These are phyloP conservation scores for Meta bourneti DNA, from an alignment of 2,888 invertebrate species.

Conservation along the genomic window DNA sequence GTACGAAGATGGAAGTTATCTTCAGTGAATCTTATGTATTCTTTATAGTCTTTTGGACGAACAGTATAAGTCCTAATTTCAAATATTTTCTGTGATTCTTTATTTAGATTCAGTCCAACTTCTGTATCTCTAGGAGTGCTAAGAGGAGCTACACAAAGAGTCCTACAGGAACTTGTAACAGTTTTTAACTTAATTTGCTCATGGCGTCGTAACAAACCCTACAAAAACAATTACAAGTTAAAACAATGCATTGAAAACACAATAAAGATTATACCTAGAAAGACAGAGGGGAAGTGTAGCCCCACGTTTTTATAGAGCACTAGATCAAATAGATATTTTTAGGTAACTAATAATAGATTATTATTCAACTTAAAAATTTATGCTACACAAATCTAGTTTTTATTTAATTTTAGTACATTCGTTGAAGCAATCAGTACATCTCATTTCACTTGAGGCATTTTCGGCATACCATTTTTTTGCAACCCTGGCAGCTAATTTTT, in stretches of 20 bases:
- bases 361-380: too few species aligned
- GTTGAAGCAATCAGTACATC: too few species aligned
- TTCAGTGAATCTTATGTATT: slow-evolving; percentile 79
- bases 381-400: too few species aligned
- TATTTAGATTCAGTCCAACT: slow-evolving; percentile 41
- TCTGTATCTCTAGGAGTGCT: slow-evolving; percentile 48
- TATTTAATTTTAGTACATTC: too few species aligned
- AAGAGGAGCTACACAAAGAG: slow-evolving; percentile 58
- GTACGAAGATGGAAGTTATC: slow-evolving; percentile 79
- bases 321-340: too few species aligned
- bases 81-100: slow-evolving; percentile 74
- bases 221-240: not conserved
- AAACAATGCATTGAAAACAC: not conserved
- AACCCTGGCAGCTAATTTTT: too few species aligned
- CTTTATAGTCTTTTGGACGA: slow-evolving; percentile 70
- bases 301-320: too few species aligned
- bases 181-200: slow-evolving; percentile 6
- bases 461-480: too few species aligned
- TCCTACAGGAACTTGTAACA: slow-evolving; percentile 5
- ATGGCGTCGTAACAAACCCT: slow-evolving; percentile 17
- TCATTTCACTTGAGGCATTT: too few species aligned
- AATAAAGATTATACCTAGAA: too few species aligned
- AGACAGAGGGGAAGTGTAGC: too few species aligned
- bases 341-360: too few species aligned
- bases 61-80: slow-evolving; percentile 73